Base-by-base conservation (phyloP, 1,140 invertebrate genomes). In the Heliconius hewitsoni region DNA sequence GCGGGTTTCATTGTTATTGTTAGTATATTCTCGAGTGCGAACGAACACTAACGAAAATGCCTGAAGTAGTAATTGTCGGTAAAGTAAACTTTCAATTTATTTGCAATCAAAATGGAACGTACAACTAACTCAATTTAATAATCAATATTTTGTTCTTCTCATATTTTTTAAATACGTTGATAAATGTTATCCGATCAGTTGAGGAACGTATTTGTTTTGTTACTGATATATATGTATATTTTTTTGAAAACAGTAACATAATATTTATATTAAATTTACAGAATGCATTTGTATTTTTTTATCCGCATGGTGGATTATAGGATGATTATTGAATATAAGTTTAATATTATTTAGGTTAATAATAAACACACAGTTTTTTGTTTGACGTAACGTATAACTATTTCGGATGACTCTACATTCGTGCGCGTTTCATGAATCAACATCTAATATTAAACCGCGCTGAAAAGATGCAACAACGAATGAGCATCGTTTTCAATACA, bases 311-410 rank as follows among this genome's bases (percentile, higher is more conserved):
- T 4, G 1, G 18, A 19, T 19, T 52, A 8, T 19, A 52, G 18
- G 5, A 19, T 4, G 2, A 52, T 52, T 52, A 52, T 52, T 18
- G 19, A 60, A 60, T 11, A n/a, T 60, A 23, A 9, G 2, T 2
- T 23, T 4, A 37, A 30, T 71, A 71, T 55, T 66, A 70, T 84
- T 74, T 81, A 80, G 84, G 79, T 83, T 57, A 87, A 84, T 83
- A 88, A 87, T 80, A 87, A 88, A 87, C 81, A 73, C 74, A 34
- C 5, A 30, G 27, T 66, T 77, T 84, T 85, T 85, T 85, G 82
- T 90, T 90, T 92, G 89, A 92, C 89, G 90, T 90, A 91, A 91
- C 77, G 66, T 76, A 79, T 57, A 85, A 86, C 88, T 93, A 94
- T 94, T 93, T 93, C 85, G 74, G 89, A 85, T 85, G 84, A 84